A percentile compares a stretch with the other conserved stretches of the same genome.
Conservation (phyloP, 2,113 vertebrate species). For the Actenoides lindsayi region DNA sequence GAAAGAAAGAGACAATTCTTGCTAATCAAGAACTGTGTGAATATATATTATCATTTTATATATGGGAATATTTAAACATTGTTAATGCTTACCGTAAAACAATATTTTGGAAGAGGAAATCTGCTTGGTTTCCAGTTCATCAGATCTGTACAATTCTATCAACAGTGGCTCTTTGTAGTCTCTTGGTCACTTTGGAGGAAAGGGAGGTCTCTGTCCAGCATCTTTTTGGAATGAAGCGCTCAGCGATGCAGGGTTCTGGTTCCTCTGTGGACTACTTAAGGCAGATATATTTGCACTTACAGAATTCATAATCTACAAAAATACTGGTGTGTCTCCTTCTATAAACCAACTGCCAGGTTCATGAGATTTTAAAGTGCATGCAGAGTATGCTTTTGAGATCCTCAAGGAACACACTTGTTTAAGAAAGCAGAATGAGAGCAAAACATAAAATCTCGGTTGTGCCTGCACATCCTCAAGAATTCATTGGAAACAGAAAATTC, state of each 20-base stretch:
- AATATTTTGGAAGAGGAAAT: neutral
- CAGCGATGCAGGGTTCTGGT: neutral
- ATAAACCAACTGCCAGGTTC: neutral
- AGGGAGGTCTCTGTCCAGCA: neutral
- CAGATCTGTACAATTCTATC: neutral
- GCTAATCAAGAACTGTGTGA: neutral
- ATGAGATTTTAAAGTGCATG: neutral
- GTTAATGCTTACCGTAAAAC: neutral
- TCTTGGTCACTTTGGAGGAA: neutral
- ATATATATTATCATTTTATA: neutral
- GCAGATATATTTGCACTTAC: neutral
- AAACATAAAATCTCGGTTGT: neutral
- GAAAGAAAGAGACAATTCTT: neutral
- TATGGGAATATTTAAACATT: neutral
- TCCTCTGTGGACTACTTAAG: neutral
- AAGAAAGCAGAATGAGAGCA: neutral
- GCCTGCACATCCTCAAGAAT: neutral
- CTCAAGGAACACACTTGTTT: neutral
- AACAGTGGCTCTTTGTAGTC: neutral
- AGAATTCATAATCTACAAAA: neutral
- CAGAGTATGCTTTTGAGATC: neutral
- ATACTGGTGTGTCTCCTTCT: neutral
- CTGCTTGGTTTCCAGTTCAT: neutral
- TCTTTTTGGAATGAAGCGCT: neutral
- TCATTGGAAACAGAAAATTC: neutral